phyloP scores from a whole-genome alignment of 2,113 vertebrate species.

The Panthera uncia region DNA sequence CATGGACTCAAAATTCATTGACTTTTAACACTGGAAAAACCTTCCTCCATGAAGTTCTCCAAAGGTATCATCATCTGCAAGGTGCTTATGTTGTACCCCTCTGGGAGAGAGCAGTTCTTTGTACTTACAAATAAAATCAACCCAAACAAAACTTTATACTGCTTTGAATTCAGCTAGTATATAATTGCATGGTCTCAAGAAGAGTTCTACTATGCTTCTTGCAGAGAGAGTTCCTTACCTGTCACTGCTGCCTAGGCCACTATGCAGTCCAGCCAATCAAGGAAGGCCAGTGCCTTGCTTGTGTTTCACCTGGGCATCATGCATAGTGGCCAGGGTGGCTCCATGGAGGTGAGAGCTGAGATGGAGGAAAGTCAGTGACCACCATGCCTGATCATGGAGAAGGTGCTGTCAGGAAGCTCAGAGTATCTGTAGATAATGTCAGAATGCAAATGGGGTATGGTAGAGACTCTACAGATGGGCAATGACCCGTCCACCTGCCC shows the following conservation, averaged over 20 bases:
- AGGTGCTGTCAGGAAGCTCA: not conserved
- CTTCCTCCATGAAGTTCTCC: not conserved
- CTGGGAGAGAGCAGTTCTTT: not conserved
- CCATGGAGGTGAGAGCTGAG: not conserved
- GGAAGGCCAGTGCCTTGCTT: not conserved
- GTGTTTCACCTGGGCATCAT: not conserved
- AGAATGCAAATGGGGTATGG: not conserved
- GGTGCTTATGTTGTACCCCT: not conserved
- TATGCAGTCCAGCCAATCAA: not conserved
- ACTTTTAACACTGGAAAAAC: not conserved
- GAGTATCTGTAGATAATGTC: not conserved
- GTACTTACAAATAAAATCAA: not conserved
- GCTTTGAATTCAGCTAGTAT: not conserved
- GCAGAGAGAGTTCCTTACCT: not conserved
- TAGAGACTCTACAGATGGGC: not conserved
- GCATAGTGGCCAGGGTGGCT: not conserved
- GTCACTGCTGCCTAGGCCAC: not conserved
- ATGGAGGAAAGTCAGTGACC: not conserved
- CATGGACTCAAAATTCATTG: not conserved
- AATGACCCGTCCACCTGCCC: not conserved
- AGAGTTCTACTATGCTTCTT: not conserved
- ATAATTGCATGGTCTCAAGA: not conserved
- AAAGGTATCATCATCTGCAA: not conserved
- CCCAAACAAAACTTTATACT: not conserved
- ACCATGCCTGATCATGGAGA: not conserved